phyloP scores from a whole-genome alignment of 2,888 invertebrate genomes.

The Leptopilina syphax region DNA sequence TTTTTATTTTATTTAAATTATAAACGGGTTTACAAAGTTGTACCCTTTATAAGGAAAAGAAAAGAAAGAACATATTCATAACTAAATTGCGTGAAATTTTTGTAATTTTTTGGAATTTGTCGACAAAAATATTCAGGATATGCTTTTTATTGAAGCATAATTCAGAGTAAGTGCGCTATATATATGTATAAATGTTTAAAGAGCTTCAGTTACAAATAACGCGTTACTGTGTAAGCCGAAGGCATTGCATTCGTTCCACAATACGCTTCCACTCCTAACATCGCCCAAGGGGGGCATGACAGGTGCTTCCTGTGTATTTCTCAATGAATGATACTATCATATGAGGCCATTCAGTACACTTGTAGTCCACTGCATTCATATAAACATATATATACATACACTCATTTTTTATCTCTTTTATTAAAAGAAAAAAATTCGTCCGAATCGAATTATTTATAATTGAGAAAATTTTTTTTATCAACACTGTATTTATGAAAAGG shows the following conservation, averaged over 20 bases:
- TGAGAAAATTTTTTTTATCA: no score
- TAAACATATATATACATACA: no score
- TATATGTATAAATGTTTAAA: no score
- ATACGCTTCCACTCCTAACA: slow-evolving; percentile 38
- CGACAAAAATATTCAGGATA: neutral
- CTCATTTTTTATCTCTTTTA: no score
- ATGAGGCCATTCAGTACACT: slow-evolving; percentile 37
- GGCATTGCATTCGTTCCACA: slow-evolving; percentile 41
- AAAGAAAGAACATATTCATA: no score
- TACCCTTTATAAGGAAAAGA: no score
- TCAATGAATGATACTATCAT: slow-evolving; percentile 53
- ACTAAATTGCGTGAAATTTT: neutral
- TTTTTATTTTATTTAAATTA: no score
- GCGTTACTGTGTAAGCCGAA: slow-evolving; percentile 39
- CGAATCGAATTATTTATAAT: no score
- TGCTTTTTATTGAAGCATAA: neutral
- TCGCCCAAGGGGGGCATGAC: slow-evolving; percentile 48
- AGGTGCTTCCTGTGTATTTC: slow-evolving; percentile 61
- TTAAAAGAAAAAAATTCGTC: no score
- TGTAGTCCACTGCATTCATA: slow-evolving; percentile 1
- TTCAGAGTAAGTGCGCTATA: slow-evolving; percentile 5
- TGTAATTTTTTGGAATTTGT: neutral
- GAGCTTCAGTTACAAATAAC: slow-evolving; percentile 20
- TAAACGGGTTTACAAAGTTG: no score
- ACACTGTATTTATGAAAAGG: no score